phyloP scores from a whole-genome alignment of 2,888 invertebrate species.

The Syritta pipiens region DNA sequence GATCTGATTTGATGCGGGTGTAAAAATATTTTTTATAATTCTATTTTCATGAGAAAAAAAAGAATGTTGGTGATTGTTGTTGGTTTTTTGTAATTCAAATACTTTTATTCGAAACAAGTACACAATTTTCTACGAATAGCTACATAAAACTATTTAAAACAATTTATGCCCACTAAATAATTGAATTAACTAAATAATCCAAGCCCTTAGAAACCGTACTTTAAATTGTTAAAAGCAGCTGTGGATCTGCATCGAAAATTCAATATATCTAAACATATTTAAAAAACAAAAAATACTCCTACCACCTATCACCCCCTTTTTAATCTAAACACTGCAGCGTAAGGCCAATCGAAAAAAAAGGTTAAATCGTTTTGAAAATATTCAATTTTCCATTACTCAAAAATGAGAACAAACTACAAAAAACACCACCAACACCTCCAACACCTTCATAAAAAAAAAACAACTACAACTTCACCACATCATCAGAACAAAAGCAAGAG shows the following conservation, averaged over 20 bases:
- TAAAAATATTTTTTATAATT: slow-evolving; percentile 21
- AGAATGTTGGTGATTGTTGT: slow-evolving; percentile 46
- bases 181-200: too few relatives aligned
- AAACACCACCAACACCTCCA: too few relatives aligned
- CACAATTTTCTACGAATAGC: too few relatives aligned
- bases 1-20: slow-evolving; percentile 50
- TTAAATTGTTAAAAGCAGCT: too few relatives aligned
- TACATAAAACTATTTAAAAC: too few relatives aligned
- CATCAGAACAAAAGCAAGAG: slow-evolving; percentile 65
- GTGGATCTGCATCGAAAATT: too few relatives aligned
- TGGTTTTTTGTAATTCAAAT: neutral
- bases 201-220: too few relatives aligned
- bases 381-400: slow-evolving; percentile 36
- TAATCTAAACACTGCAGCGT: neutral
- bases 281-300: slow-evolving; percentile 6
- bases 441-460: slow-evolving; percentile 12
- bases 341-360: neutral
- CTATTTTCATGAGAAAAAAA: slow-evolving; percentile 37
- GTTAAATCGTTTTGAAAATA: slow-evolving; percentile 31
- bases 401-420: too few relatives aligned
- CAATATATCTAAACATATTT: too few relatives aligned
- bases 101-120: too few relatives aligned
- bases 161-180: too few relatives aligned
- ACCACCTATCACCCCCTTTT: neutral
- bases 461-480: slow-evolving; percentile 66